Percentiles rank a stretch among this genome's conserved stretches.
Evolutionary conservation across 1,140 invertebrate species (phyloP).

Genomic region (Lordiphosa collinella): DNA sequence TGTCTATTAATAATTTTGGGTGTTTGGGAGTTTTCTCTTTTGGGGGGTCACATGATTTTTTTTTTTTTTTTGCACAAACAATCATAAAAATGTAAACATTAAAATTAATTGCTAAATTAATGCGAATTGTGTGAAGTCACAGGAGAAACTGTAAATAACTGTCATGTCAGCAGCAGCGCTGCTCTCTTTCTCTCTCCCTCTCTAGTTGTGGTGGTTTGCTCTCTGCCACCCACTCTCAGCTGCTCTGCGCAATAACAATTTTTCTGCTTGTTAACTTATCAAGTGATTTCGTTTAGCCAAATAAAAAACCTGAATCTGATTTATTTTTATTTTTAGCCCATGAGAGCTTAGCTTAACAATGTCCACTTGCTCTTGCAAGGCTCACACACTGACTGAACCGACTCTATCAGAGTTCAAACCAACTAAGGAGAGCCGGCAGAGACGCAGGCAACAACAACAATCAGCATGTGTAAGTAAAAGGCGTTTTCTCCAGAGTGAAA

Average conservation of each 20-base stretch:
- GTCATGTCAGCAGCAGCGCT: slow-evolving; percentile 23
- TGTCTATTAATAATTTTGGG: slow-evolving; percentile 3
- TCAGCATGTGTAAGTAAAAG: slow-evolving; percentile 59
- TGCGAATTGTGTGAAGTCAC: slow-evolving; percentile 56
- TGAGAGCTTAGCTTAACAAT: slow-evolving; percentile 56
- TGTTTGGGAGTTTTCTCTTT: not conserved
- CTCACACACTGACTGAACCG: slow-evolving; percentile 40
- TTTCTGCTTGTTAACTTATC: slow-evolving; percentile 32
- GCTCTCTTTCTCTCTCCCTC: slow-evolving; percentile 6
- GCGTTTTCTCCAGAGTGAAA: slow-evolving; percentile 70
- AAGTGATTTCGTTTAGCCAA: slow-evolving; percentile 15
- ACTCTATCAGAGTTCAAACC: not conserved
- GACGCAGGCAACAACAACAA: slow-evolving; percentile 21
- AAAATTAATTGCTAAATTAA: slow-evolving; percentile 68
- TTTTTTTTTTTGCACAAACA: slow-evolving; percentile 19
- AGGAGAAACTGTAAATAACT: slow-evolving; percentile 56
- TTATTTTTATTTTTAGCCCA: slow-evolving; percentile 56
- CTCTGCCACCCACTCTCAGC: slow-evolving; percentile 29
- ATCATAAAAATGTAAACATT: slow-evolving; percentile 37
- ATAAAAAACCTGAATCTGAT: slow-evolving; percentile 46
- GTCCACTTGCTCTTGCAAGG: slow-evolving; percentile 38
- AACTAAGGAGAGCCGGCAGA: slow-evolving; percentile 22
- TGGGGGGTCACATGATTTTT: slow-evolving; percentile 47
- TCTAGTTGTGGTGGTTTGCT: slow-evolving; percentile 2
- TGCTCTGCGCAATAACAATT: slow-evolving; percentile 44